phyloP scores from a whole-genome alignment of 2,888 invertebrate species.

The Spialia ferax region DNA sequence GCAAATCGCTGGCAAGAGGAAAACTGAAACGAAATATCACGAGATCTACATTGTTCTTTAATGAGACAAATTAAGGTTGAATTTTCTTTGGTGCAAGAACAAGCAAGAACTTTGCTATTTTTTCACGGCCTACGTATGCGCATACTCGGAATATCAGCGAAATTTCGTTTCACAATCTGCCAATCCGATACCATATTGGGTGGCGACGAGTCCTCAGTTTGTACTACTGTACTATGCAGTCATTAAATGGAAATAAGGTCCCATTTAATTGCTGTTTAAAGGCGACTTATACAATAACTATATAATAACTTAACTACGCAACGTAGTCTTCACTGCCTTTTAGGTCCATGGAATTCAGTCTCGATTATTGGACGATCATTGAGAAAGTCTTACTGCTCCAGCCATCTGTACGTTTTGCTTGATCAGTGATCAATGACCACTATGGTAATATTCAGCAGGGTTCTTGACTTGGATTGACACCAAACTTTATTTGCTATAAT shows the following conservation, averaged over 20 bases:
- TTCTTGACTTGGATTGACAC: not conserved
- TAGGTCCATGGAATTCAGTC: slow-evolving; percentile 67
- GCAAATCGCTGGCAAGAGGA: slow-evolving; percentile 22
- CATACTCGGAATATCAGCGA: slow-evolving; percentile 38
- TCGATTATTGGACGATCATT: slow-evolving; percentile 56
- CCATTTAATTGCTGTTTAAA: slow-evolving; percentile 54
- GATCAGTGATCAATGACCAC: not conserved
- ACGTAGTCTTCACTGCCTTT: slow-evolving; percentile 57
- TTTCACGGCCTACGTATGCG: slow-evolving; percentile 16
- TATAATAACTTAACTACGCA: slow-evolving; percentile 79
- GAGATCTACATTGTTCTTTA: slow-evolving; percentile 6
- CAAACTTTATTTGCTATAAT: not conserved
- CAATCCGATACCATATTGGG: slow-evolving; percentile 51
- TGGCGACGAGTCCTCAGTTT: slow-evolving; percentile 51
- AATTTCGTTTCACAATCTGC: slow-evolving; percentile 51
- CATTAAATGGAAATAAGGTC: slow-evolving; percentile 57
- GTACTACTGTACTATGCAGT: slow-evolving; percentile 52
- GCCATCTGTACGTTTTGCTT: too few species aligned
- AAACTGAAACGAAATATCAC: slow-evolving; percentile 5
- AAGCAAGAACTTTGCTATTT: slow-evolving; percentile 22
- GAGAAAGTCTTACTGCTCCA: slow-evolving; percentile 22
- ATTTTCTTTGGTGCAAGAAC: not conserved
- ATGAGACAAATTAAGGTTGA: not conserved
- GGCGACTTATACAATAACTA: slow-evolving; percentile 61
- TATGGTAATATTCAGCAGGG: slow-evolving; percentile 4